phyloP scores from a whole-genome alignment of 2,888 invertebrate species.

The Meta bourneti region DNA sequence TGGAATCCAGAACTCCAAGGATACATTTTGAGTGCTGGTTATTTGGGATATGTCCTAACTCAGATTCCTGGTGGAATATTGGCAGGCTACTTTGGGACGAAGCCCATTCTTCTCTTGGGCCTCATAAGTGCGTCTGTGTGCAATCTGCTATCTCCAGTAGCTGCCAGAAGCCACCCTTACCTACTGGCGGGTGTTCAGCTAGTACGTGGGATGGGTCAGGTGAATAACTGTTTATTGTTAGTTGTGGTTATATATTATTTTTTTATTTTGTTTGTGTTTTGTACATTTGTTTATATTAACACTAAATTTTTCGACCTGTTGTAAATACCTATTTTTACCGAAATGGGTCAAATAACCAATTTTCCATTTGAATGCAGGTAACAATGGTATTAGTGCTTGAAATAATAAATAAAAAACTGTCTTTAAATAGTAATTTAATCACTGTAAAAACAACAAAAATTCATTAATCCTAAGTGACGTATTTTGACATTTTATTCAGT shows the following conservation, averaged over 20 bases:
- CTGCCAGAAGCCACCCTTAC: slow-evolving; percentile 48
- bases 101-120: slow-evolving; percentile 46
- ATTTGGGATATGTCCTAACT: slow-evolving; percentile 59
- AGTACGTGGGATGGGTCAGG: slow-evolving; percentile 59
- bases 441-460: too few relatives aligned
- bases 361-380: neutral
- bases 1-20: slow-evolving; percentile 73
- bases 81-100: slow-evolving; percentile 59
- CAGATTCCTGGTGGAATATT: slow-evolving; percentile 66
- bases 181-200: slow-evolving; percentile 41
- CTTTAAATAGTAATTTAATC: too few relatives aligned
- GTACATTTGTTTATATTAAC: neutral
- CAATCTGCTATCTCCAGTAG: slow-evolving; percentile 55
- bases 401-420: neutral
- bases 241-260: neutral
- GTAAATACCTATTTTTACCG: neutral
- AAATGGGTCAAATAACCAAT: neutral
- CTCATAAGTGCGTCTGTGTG: slow-evolving; percentile 45
- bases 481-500: too few relatives aligned
- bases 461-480: too few relatives aligned
- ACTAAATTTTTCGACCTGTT: neutral
- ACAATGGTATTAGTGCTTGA: too few relatives aligned
- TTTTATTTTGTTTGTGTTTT: neutral
- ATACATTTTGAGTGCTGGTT: slow-evolving; percentile 64
- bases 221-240: neutral